phyloP scores from a whole-genome alignment of 2,888 invertebrate genomes.

The Portevinia maculata region DNA sequence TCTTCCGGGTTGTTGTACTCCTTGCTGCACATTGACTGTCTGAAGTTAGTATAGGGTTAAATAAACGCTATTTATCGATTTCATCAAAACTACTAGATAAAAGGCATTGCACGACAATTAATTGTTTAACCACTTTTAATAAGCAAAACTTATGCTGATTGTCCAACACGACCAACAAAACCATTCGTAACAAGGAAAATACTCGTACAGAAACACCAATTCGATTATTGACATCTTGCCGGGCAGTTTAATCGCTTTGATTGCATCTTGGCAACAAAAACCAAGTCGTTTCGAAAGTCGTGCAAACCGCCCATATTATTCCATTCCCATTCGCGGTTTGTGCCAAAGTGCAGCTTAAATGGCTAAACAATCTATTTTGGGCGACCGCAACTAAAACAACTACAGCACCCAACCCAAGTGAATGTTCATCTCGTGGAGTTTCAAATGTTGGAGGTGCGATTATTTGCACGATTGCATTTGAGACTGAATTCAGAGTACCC shows the following conservation, averaged over 20 bases:
- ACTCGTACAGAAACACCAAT: no score
- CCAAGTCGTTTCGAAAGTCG: conserved; percentile 38
- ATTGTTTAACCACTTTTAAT: no score
- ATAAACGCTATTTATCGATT: no score
- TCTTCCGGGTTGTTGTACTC: no score
- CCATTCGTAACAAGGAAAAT: no score
- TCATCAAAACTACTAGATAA: no score
- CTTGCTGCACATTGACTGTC: no score
- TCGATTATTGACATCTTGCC: conserved; percentile 9
- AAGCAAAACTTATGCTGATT: no score
- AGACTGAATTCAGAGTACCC: no score
- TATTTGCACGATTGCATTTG: conserved; percentile 15
- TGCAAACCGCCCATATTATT: conserved; percentile 19
- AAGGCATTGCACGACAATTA: no score
- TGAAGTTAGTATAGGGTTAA: no score
- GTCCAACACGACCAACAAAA: no score
- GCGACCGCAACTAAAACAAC: background rate
- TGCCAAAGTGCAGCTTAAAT: conserved; percentile 5
- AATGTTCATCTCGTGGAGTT: conserved; percentile 26
- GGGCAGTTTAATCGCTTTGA: conserved; percentile 19
- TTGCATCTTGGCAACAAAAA: conserved; percentile 31
- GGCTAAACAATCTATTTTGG: conserved; percentile 24
- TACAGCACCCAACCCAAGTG: conserved; percentile 18
- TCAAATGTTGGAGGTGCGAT: conserved; percentile 35
- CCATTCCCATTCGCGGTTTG: background rate